A percentile compares a stretch with the other conserved stretches of the same genome.
These are phyloP conservation scores for Poeciliopsis prolifica DNA, from an alignment of 2,113 vertebrate genomes.

Conservation along the genomic window DNA sequence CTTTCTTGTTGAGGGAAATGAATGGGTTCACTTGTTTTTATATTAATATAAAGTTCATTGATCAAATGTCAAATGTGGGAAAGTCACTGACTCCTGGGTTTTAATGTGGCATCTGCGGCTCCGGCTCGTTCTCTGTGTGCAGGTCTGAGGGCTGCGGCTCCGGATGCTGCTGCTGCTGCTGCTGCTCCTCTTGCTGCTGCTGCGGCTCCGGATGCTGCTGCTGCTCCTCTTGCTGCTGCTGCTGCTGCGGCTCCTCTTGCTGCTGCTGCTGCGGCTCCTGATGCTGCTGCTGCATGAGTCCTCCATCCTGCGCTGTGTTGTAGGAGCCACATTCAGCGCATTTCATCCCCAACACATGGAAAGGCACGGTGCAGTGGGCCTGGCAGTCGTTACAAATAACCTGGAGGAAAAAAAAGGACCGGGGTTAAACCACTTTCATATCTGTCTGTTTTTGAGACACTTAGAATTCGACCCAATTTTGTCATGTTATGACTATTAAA, in stretches of 20 bases:
- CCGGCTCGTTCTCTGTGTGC: neutral
- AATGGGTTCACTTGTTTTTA: neutral
- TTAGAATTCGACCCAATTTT: neutral
- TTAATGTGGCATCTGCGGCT: slow-evolving; percentile 33
- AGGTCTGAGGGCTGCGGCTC: slow-evolving; percentile 30
- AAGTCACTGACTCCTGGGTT: neutral
- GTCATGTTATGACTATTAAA: neutral
- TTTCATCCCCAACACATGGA: slow-evolving; percentile 95
- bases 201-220: no score
- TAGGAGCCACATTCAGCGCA: slow-evolving; percentile 90
- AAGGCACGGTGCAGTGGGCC: slow-evolving; percentile 85
- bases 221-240: slow-evolving; percentile 20
- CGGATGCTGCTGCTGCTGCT: slow-evolving; percentile 41
- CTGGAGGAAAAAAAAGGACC: slow-evolving; percentile 61
- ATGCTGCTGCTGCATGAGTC: slow-evolving; percentile 57
- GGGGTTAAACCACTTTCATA: neutral
- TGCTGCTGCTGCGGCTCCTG: slow-evolving; percentile 36
- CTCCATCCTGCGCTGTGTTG: slow-evolving; percentile 90
- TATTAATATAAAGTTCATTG: slow-evolving; percentile 2
- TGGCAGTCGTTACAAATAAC: slow-evolving; percentile 96
- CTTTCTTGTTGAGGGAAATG: slow-evolving; percentile 14
- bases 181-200: neutral
- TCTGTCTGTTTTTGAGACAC: neutral
- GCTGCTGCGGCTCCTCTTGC: slow-evolving; percentile 36
- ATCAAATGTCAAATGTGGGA: neutral